These are phyloP conservation scores for Rhagophthalmus giganteus DNA, from an alignment of 2,888 invertebrate genomes.

Conservation along the genomic window DNA sequence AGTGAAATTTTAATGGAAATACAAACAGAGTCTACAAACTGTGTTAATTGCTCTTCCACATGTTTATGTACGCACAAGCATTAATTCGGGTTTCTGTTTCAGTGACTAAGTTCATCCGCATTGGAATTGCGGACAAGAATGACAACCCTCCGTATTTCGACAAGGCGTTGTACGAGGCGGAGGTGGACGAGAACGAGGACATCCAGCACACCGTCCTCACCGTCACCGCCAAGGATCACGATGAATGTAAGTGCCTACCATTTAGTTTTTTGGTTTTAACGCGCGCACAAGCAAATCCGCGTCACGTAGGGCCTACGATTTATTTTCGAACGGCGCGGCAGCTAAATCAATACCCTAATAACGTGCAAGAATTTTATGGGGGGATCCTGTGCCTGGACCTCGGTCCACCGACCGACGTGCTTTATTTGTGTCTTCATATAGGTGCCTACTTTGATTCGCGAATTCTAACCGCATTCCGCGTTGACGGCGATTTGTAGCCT, in stretches of 20 bases:
- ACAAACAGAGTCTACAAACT: constrained; percentile 7
- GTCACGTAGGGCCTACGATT: constrained; percentile 32
- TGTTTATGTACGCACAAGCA: constrained; percentile 6
- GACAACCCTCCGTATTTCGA: constrained; percentile 99
- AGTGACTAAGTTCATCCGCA: constrained; percentile 98
- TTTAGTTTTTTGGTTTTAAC: constrained; percentile 2
- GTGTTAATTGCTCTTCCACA: constrained; percentile 14
- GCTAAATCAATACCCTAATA: constrained; percentile 39
- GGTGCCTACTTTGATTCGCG: constrained; percentile 30
- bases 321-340: constrained; percentile 29
- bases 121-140: constrained; percentile 98
- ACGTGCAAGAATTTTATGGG: constrained; percentile 35
- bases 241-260: constrained; percentile 83
- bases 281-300: constrained; percentile 14
- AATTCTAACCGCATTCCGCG: constrained; percentile 10
- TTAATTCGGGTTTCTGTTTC: constrained; percentile 55
- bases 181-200: constrained; percentile 97
- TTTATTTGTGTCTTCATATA: constrained; percentile 31
- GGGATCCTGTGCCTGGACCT: constrained; percentile 20
- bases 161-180: constrained; percentile 94
- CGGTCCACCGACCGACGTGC: constrained; percentile 19
- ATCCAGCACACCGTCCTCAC: constrained; percentile 96
- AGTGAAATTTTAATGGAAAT: constrained; percentile 6
- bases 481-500: constrained; percentile 2
- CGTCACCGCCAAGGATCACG: constrained; percentile 98